A percentile compares a stretch with the other conserved stretches of the same genome.
phyloP scores from a whole-genome alignment of 2,113 vertebrate species.

The Neotoma lepida region DNA sequence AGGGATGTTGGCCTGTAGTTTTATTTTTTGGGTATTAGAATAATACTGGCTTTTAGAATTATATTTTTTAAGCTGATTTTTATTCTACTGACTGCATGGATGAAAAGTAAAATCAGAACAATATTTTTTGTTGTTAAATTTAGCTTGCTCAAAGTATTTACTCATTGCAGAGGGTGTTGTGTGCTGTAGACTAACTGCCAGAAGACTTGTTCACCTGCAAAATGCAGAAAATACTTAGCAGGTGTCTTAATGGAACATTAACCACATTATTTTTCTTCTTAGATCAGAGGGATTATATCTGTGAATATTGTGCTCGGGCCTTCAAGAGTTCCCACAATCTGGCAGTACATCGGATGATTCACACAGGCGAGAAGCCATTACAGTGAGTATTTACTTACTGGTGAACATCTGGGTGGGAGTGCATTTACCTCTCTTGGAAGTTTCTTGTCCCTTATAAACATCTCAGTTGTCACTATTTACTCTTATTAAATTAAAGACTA shows the following conservation, averaged over 20 bases:
- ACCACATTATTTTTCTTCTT: slow-evolving; percentile 48
- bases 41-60: not conserved
- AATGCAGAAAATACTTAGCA: not conserved
- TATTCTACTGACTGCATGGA: not conserved
- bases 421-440: not conserved
- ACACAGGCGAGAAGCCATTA: slow-evolving; percentile 97
- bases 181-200: not conserved
- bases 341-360: slow-evolving; percentile 99
- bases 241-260: not conserved
- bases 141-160: not conserved
- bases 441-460: not conserved
- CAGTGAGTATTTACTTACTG: slow-evolving; percentile 89
- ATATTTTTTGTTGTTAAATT: not conserved
- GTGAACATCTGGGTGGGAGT: not conserved
- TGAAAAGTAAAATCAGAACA: not conserved
- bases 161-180: not conserved
- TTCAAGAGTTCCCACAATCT: slow-evolving; percentile 99
- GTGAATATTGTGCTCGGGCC: slow-evolving; percentile 97
- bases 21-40: not conserved
- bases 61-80: not conserved
- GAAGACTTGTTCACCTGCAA: not conserved
- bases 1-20: not conserved
- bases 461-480: not conserved
- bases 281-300: slow-evolving; percentile 99
- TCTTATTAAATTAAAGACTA: not conserved